Conservation (phyloP, 2,888 invertebrate genomes). For the Petrophora chlorosata region DNA sequence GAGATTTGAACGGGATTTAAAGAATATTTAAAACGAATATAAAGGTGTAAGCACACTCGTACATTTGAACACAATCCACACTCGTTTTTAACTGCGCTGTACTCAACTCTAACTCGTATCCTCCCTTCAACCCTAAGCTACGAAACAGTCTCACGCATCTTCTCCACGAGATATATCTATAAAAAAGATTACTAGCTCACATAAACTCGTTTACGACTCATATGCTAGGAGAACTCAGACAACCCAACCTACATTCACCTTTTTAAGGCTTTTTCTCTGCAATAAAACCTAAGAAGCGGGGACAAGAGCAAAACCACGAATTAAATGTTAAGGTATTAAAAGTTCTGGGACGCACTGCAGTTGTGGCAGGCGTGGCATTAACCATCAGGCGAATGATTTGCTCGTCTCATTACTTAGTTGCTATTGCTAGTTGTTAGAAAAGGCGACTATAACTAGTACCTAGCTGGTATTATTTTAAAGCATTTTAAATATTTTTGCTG, state of each 20-base stretch:
- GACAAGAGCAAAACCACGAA: background rate
- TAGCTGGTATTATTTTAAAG: too few relatives aligned
- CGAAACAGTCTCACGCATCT: constrained; percentile 9
- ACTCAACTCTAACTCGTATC: background rate
- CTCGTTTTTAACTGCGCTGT: too few relatives aligned
- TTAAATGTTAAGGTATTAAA: background rate
- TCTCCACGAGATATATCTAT: constrained; percentile 22
- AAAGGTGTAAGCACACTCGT: too few relatives aligned
- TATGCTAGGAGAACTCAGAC: constrained; percentile 15
- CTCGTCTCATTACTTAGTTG: too few relatives aligned
- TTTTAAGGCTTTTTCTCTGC: constrained; percentile 8
- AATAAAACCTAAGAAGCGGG: background rate
- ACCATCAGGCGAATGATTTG: too few relatives aligned
- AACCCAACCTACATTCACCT: constrained; percentile 3
- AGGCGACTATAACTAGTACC: too few relatives aligned
- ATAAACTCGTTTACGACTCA: constrained; percentile 25
- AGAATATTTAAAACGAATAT: too few relatives aligned
- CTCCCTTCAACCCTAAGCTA: background rate
- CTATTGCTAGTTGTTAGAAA: too few relatives aligned
- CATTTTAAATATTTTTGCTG: too few relatives aligned
- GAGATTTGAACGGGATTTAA: too few relatives aligned
- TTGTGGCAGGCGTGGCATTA: too few relatives aligned
- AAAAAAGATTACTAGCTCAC: constrained; percentile 23
- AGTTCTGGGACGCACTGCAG: too few relatives aligned
- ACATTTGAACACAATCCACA: background rate